Percentiles rank a stretch among this genome's conserved stretches.
Evolutionary conservation across 2,888 invertebrate species (phyloP).

Genomic region (Heliconius ethilla): DNA sequence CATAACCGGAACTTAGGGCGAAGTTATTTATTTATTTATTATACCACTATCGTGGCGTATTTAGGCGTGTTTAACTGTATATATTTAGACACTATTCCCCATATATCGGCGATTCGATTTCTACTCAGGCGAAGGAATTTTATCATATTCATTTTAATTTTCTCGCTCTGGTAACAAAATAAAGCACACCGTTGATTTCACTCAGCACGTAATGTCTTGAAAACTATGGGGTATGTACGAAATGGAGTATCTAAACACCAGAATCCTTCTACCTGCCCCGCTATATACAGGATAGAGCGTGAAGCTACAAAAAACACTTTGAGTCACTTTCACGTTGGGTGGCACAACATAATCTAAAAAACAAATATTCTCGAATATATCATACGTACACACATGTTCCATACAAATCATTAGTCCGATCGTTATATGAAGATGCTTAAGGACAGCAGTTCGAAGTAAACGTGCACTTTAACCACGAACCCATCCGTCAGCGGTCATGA

Average conservation of each 20-base stretch:
- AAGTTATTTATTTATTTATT: not conserved
- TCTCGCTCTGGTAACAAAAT: too few species aligned
- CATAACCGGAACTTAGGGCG: not conserved
- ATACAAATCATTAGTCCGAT: conserved; percentile 24
- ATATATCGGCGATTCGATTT: too few species aligned
- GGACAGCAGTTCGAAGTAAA: conserved; percentile 46
- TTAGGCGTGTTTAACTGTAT: too few species aligned
- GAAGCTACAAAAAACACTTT: not conserved
- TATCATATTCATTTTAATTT: too few species aligned
- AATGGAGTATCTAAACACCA: too few species aligned
- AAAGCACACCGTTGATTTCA: too few species aligned
- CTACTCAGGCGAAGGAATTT: too few species aligned
- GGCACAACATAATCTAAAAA: not conserved
- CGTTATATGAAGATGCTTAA: conserved; percentile 30
- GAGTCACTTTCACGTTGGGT: conserved; percentile 3
- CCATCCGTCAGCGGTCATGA: conserved; percentile 54
- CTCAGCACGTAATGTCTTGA: too few species aligned
- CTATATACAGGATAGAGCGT: too few species aligned
- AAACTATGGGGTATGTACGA: too few species aligned
- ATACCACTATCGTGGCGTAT: not conserved
- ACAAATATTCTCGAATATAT: not conserved
- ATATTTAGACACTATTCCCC: too few species aligned
- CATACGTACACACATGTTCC: not conserved
- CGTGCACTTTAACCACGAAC: conserved; percentile 53
- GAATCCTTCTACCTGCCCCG: too few species aligned